These are phyloP conservation scores for Brachirus orientalis DNA, from an alignment of 2,113 vertebrate genomes.

Conservation along the genomic window DNA sequence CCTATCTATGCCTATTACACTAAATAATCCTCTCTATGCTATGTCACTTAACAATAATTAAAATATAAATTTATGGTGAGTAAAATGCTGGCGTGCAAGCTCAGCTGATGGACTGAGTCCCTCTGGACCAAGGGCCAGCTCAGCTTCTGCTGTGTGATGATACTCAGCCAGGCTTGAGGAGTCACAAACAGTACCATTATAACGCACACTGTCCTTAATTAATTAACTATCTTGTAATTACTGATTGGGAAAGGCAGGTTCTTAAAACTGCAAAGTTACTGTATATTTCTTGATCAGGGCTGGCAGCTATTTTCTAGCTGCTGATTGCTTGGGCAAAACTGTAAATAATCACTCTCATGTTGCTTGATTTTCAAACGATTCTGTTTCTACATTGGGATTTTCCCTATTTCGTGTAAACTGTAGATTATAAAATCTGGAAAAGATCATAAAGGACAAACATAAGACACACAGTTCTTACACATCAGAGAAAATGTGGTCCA, in stretches of 20 bases:
- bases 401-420: background rate
- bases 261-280: slow-evolving; percentile 7
- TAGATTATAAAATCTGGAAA: background rate
- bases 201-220: slow-evolving; percentile 1
- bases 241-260: slow-evolving; percentile 8
- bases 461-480: slow-evolving; percentile 84
- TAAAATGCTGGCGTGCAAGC: slow-evolving; percentile 30
- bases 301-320: background rate
- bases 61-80: slow-evolving; percentile 60
- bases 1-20: slow-evolving; percentile 39
- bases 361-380: slow-evolving; percentile 8
- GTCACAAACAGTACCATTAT: slow-evolving; percentile 4
- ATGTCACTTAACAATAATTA: slow-evolving; percentile 62
- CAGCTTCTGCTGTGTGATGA: background rate
- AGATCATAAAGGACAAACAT: background rate
- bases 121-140: slow-evolving; percentile 29
- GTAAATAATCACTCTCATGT: slow-evolving; percentile 10
- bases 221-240: slow-evolving; percentile 8
- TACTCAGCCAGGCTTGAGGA: background rate
- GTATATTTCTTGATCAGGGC: background rate
- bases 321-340: background rate
- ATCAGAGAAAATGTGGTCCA: slow-evolving; percentile 96
- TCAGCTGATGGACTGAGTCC: slow-evolving; percentile 33
- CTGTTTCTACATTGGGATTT: background rate
- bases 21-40: slow-evolving; percentile 39